Base-by-base conservation (phyloP, 2,113 vertebrate genomes). In the Balaeniceps rex region DNA sequence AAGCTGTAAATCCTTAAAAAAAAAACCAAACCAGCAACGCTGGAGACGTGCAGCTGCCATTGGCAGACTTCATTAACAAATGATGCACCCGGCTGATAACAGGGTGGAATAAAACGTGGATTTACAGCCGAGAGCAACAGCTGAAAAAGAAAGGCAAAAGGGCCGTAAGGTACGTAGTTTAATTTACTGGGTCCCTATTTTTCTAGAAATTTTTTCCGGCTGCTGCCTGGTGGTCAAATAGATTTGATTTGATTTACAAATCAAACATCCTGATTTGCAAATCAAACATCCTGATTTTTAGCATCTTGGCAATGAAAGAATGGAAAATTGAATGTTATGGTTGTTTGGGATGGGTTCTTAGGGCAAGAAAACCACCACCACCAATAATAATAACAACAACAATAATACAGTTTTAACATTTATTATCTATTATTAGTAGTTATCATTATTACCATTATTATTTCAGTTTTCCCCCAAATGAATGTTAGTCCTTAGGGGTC, bases 291-390 rank as follows among this genome's bases (percentile, higher is more conserved):
- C 10, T 38, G 22, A 15, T 29, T 70, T 70, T 51, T 29, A 18
- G 3, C 26, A 28, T 14, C n/a, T 36, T 29, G 68, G 47, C 46
- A 70, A 36, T 15, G 19, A 36, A 36, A 36, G 25, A 28, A 5
- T 0, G 10, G 25, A 29, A 22, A 51, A 11, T 11, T 5, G 25
- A 14, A 8, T 21, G 18, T 29, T 36, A 8, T 3, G 34, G 18
- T 11, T 28, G 12, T 14, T 36, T 11, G 34, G 34, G 25, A 14
- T 28, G 18, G 47, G 68, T n/a, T 9, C 12, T 46, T 34, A 34
- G 14, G 64, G 42, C 64, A 46, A 46, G 24, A 9, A 34, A 24
- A 24, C n/a, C n/a, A n/a, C n/a, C n/a, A n/a, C n/a, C n/a, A n/a
- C n/a, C n/a, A n/a, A n/a, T n/a, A n/a, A n/a, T n/a, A n/a, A n/a